Conservation (phyloP, 30 jellyfish, hydroid and myxozoan genomes). For the Turritopsis dohrnii region DNA sequence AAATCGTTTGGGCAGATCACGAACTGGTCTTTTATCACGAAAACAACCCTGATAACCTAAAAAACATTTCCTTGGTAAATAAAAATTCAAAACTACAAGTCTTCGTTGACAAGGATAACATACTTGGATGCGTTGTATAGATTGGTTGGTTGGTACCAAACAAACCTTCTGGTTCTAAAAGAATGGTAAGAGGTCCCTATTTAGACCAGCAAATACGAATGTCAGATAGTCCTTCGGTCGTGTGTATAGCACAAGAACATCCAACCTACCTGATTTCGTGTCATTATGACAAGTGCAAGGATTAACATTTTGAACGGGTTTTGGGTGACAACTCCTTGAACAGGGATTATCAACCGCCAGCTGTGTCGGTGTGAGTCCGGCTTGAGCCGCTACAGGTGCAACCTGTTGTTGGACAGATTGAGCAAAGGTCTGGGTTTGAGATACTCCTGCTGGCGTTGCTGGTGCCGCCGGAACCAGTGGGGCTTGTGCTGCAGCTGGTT, state of each 20-base stretch:
- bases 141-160: not conserved
- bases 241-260: too few species aligned
- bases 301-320: slow-evolving; percentile 42
- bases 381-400: slow-evolving; percentile 10
- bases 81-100: not conserved
- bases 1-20: slow-evolving; percentile 83
- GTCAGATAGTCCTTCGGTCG: too few species aligned
- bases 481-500: slow-evolving; percentile 31
- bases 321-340: slow-evolving; percentile 69
- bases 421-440: not conserved
- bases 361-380: slow-evolving; percentile 12
- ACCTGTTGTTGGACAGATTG: slow-evolving; percentile 1
- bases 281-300: slow-evolving; percentile 63
- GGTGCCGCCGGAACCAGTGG: slow-evolving; percentile 59
- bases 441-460: slow-evolving; percentile 28
- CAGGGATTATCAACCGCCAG: slow-evolving; percentile 37
- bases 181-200: too few species aligned
- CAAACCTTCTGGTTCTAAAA: not conserved
- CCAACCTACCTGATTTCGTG: slow-evolving; percentile 44
- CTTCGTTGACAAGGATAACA: not conserved
- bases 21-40: slow-evolving; percentile 77
- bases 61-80: not conserved
- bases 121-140: slow-evolving; percentile 10
- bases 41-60: slow-evolving; percentile 81
- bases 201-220: too few species aligned